These are phyloP conservation scores for Echinometra lucunter DNA, from an alignment of 53 echinoderm and acorn worm genomes.

Conservation along the genomic window DNA sequence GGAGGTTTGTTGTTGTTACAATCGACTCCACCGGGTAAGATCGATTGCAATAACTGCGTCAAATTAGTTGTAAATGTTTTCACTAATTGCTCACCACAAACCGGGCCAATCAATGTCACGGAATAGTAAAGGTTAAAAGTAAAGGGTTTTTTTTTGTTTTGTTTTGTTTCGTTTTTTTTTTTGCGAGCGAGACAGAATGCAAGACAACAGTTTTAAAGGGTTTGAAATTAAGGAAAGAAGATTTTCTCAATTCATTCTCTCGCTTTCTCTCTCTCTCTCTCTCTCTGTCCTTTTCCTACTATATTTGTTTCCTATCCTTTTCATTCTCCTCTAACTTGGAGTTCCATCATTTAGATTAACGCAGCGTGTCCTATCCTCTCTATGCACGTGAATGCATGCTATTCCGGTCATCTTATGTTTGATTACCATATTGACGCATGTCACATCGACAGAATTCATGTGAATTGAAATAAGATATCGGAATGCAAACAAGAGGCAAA, in stretches of 20 bases:
- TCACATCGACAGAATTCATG: background rate
- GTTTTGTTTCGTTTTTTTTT: too few species aligned
- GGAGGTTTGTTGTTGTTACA: background rate
- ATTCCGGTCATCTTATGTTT: background rate
- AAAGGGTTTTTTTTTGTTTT: too few species aligned
- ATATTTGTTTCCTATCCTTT: too few species aligned
- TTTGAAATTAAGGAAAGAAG: too few species aligned
- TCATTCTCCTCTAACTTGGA: too few species aligned
- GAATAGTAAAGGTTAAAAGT: background rate
- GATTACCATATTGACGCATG: background rate
- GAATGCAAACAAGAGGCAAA: conserved; percentile 31
- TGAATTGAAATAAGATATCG: background rate
- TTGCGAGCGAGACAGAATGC: background rate
- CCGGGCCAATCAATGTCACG: background rate
- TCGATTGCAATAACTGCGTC: background rate
- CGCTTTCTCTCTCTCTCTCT: too few species aligned
- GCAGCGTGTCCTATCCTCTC: too few species aligned
- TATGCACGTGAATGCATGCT: background rate
- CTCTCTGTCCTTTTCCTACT: too few species aligned
- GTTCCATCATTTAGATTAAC: too few species aligned
- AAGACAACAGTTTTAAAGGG: too few species aligned
- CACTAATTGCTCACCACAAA: background rate
- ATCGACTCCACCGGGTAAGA: background rate
- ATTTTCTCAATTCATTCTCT: too few species aligned
- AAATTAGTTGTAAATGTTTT: background rate